phyloP scores from a whole-genome alignment of 2,888 invertebrate genomes.

The Lymantria monacha region DNA sequence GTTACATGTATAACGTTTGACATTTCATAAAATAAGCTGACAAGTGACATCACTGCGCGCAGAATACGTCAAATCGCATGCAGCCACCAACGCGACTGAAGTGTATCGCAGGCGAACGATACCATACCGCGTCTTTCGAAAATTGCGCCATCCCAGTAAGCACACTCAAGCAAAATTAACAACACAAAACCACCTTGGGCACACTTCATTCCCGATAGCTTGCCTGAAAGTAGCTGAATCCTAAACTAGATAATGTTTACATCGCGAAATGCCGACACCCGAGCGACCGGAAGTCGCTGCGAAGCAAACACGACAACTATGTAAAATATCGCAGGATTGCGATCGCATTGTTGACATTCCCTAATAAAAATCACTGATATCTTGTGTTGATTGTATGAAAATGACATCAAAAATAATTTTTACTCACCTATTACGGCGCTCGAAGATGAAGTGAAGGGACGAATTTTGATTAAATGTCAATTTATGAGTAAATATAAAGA shows the following conservation, averaged over 20 bases:
- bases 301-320: constrained; percentile 89
- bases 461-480: constrained; percentile 85
- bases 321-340: constrained; percentile 90
- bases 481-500: constrained; percentile 88
- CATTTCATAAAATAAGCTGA: constrained; percentile 80
- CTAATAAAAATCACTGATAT: constrained; percentile 84
- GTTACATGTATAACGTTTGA: constrained; percentile 75
- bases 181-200: constrained; percentile 80
- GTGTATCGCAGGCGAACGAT: constrained; percentile 81
- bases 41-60: constrained; percentile 80
- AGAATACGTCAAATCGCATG: constrained; percentile 82
- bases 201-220: constrained; percentile 78
- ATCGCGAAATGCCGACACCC: constrained; percentile 81
- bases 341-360: constrained; percentile 89
- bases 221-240: constrained; percentile 66
- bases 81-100: constrained; percentile 83
- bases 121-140: constrained; percentile 83
- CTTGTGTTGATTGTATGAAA: constrained; percentile 84
- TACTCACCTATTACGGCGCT: constrained; percentile 89
- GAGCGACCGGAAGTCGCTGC: constrained; percentile 82
- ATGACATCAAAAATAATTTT: constrained; percentile 77
- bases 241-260: constrained; percentile 81
- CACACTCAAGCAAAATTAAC: constrained; percentile 80
- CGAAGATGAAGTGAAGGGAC: constrained; percentile 84
- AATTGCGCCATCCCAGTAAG: constrained; percentile 83